phyloP scores from a whole-genome alignment of 2,113 vertebrate genomes.

The Takifugu bimaculatus region DNA sequence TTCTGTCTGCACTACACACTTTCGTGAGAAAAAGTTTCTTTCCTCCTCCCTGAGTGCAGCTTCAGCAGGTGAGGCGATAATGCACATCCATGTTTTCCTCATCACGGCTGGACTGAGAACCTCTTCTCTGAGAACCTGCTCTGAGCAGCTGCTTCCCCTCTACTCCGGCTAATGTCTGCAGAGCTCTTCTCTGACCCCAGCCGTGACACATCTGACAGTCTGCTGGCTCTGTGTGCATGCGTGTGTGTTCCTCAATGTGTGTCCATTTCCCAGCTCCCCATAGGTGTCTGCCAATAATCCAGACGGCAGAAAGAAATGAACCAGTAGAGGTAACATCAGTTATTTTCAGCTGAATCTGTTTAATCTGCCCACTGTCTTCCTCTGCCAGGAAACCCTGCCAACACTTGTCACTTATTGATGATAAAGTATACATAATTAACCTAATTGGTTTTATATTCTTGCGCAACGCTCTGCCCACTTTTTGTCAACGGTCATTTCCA shows the following conservation, averaged over 20 bases:
- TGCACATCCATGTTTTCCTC: too few species aligned
- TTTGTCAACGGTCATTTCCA: too few species aligned
- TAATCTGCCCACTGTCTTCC: slow-evolving; percentile 4
- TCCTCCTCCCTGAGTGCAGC: too few species aligned
- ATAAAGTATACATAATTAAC: too few species aligned
- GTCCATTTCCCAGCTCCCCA: slow-evolving; percentile 52
- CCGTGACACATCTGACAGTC: slow-evolving; percentile 52
- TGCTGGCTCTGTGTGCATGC: slow-evolving; percentile 22
- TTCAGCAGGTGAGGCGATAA: too few species aligned
- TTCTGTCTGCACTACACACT: too few species aligned
- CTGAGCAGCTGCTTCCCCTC: slow-evolving; percentile 65
- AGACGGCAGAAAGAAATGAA: slow-evolving; percentile 30
- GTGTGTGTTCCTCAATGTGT: slow-evolving; percentile 35
- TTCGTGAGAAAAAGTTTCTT: too few species aligned
- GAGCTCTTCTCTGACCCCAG: slow-evolving; percentile 61
- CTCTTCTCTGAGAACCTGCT: not conserved
- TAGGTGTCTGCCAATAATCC: slow-evolving; percentile 58
- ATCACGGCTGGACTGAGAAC: too few species aligned
- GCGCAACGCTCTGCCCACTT: too few species aligned
- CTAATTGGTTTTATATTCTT: too few species aligned
- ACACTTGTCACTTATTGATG: too few species aligned
- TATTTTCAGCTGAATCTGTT: slow-evolving; percentile 13
- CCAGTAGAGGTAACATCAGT: slow-evolving; percentile 15
- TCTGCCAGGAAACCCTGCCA: too few species aligned
- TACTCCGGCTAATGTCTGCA: slow-evolving; percentile 36